These are phyloP conservation scores for Latrodectus hesperus DNA, from an alignment of 2,888 invertebrate species.

Conservation along the genomic window DNA sequence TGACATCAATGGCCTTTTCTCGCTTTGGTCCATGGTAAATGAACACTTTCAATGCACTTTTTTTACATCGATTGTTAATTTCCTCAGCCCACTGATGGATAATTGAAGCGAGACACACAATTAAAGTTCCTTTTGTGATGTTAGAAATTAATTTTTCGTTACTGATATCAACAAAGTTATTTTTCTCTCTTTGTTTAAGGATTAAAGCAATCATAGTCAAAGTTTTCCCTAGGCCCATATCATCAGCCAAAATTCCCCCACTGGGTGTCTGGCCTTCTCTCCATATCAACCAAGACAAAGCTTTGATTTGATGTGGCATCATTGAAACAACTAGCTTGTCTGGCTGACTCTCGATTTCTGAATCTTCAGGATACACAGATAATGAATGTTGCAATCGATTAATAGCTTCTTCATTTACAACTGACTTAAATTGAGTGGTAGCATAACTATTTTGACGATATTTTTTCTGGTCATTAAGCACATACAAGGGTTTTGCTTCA, in stretches of 20 bases:
- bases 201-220: constrained; percentile 87
- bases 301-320: constrained; percentile 89
- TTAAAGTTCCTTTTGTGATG: constrained; percentile 78
- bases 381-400: constrained; percentile 84
- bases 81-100: constrained; percentile 93
- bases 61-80: constrained; percentile 80
- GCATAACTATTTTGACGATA: background rate
- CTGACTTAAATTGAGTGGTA: background rate
- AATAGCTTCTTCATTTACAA: constrained; percentile 79
- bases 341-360: constrained; percentile 77
- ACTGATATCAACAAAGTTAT: background rate
- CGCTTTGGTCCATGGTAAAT: constrained; percentile 89
- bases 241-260: constrained; percentile 79
- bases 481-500: constrained; percentile 77
- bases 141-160: background rate
- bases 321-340: constrained; percentile 80
- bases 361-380: constrained; percentile 80
- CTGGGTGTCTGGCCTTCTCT: constrained; percentile 87
- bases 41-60: constrained; percentile 80
- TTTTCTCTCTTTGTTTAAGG: constrained; percentile 75
- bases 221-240: constrained; percentile 90
- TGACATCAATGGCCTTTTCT: constrained; percentile 75
- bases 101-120: constrained; percentile 93
- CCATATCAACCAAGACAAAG: constrained; percentile 91
- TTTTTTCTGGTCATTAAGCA: background rate